These are phyloP conservation scores for pig (Sus scrofa) DNA, from an alignment of 2,113 vertebrate species.

Conservation along the genomic window DNA sequence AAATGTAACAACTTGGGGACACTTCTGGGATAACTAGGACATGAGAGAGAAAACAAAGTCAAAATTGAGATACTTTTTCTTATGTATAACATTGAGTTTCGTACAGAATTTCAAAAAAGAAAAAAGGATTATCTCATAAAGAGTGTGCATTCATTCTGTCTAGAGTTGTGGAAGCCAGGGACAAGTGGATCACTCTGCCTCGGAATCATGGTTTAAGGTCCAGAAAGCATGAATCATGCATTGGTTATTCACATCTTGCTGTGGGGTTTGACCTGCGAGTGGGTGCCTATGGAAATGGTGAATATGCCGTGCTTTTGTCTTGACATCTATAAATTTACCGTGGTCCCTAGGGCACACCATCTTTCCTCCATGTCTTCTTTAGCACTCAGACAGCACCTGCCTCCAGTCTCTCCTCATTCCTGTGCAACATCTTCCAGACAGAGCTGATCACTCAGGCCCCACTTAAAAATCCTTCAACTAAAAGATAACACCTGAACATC, in stretches of 20 bases:
- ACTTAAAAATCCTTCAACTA: not conserved
- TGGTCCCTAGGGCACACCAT: not conserved
- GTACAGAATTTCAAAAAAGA: conserved; percentile 1
- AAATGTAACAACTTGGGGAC: not conserved
- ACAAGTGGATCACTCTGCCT: not conserved
- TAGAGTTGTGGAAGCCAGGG: conserved; percentile 1
- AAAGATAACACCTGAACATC: not conserved
- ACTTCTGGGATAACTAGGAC: not conserved
- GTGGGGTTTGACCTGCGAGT: not conserved
- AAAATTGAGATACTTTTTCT: not conserved
- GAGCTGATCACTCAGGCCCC: not conserved
- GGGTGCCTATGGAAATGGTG: not conserved
- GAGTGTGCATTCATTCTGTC: not conserved
- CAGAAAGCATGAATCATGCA: not conserved
- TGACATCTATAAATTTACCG: not conserved
- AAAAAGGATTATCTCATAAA: not conserved
- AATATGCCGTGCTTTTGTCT: not conserved
- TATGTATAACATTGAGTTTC: not conserved
- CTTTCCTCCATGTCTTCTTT: too few species aligned
- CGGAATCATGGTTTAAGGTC: not conserved
- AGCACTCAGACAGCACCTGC: too few species aligned
- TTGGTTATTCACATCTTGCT: not conserved
- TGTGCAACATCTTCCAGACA: not conserved
- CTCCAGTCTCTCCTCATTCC: not conserved
- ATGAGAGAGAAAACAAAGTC: not conserved